Conservation (phyloP, 1,140 invertebrate genomes). For the Euschistus heros region DNA sequence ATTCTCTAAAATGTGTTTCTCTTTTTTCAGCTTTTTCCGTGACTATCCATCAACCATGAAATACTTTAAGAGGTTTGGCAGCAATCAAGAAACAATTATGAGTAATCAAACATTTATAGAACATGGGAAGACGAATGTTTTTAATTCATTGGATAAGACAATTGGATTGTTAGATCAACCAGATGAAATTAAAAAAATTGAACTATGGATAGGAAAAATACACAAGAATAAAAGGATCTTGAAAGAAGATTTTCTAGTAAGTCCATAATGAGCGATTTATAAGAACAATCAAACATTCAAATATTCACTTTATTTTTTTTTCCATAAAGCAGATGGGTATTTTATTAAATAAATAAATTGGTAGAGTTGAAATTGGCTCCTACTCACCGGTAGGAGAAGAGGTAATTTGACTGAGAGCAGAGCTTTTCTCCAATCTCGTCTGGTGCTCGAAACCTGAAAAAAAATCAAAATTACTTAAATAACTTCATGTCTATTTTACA, state of each 20-base stretch:
- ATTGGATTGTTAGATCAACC: neutral
- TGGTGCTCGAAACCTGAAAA: slow-evolving; percentile 30
- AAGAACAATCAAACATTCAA: too few species aligned
- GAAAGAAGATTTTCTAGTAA: neutral
- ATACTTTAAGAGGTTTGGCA: neutral
- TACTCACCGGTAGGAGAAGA: slow-evolving; percentile 27
- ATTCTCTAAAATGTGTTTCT: too few species aligned
- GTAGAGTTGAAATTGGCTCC: too few species aligned
- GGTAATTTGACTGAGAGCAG: slow-evolving; percentile 22
- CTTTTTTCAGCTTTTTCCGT: neutral
- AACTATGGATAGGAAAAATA: neutral
- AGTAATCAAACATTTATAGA: neutral
- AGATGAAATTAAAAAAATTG: neutral
- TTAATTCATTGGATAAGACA: neutral
- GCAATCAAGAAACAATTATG: neutral
- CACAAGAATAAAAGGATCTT: neutral
- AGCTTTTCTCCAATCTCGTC: slow-evolving; percentile 27
- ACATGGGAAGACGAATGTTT: neutral
- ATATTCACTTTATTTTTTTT: too few species aligned
- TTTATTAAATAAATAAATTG: too few species aligned
- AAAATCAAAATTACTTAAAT: too few species aligned
- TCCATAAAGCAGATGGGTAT: too few species aligned
- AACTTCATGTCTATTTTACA: too few species aligned
- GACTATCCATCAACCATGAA: neutral
- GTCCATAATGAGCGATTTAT: neutral